Base-by-base conservation (phyloP, 2,797 vertebrate species). In the Takifugu ocellatus region DNA sequence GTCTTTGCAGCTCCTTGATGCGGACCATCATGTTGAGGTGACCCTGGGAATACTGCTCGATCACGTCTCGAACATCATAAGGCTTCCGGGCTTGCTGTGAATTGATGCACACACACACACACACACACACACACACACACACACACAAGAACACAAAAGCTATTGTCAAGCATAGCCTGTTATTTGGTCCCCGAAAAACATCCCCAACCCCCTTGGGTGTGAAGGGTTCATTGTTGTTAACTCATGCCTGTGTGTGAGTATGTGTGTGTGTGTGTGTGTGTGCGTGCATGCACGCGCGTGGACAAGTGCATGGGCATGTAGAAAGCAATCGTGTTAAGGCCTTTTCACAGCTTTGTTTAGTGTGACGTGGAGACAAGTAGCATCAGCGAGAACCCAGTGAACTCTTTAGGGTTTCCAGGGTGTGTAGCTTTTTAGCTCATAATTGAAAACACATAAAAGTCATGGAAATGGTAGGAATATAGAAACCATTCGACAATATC, bases 21-120 rank as follows among this genome's bases (percentile, higher is more conserved):
- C 96, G 90, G 79, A 99, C 95, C 97, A 98, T 99, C 82, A 99
- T 93, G 89, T 97, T 96, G 79, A 99, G 93, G 75, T 98, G 94
- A 72, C 97, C 96, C 85, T 98, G 96, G 0, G 96, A 98, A 84
- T 99, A 98, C 65, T 99, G 96, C 84, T 99, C 96, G 36, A 99
- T 98, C 78, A 99, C 96, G 14, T 98, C 97, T 33, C 97, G 92
- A 63, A 98, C 96, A 33, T 99, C 97, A 0, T 99, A 98, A 0
- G 97, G 97, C 68, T 99, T 99, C 71, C 96, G 92, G 0, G 96
- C 96, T 98, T 98, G 95, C 96, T 99, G 83, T 61, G 56, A 60
- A 82, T 73, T 47, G 74, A 53, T 33, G 63, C 63, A 58, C 52
- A 68, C 33, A 62, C 45, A 62, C 16, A n/a, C n/a, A n/a, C n/a